Base-by-base conservation (phyloP, 2,797 vertebrate genomes). In the Chelmon rostratus region DNA sequence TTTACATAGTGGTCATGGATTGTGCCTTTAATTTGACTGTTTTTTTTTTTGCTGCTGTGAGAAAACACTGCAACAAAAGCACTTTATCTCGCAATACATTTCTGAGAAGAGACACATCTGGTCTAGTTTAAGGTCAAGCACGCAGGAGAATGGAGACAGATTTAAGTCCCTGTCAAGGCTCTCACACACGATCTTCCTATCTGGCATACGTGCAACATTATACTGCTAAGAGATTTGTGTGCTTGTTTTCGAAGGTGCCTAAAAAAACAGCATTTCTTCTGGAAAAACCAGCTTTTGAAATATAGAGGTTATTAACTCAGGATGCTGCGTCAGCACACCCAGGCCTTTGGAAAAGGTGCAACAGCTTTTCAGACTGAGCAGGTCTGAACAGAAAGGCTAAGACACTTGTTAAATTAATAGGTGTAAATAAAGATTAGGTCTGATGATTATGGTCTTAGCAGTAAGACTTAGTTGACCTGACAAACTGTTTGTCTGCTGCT, bases 201-300 rank as follows among this genome's bases (percentile, higher is more conserved):
- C 47, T 70, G 28, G 35, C 62, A 75, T 62, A 72, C 66, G 47
- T 64, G 15, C 4, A 33, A 58, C 37, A 58, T 78, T 50, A 76
- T n/a, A 38, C 50, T 13, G 28, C 61, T 28, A 19, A 58, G 13
- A 49, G 10, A 40, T 15, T 5, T 28, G 33, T 52, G 44, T 59
- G 47, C 44, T 67, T 56, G 18, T 61, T 63, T 18, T 33, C 37
- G 2, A 47, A 52, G 62, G 68, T 53, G 61, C 62, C 68, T 62
- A 53, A 66, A 47, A 69, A 78, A 77, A 35, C 23, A 57, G 12
- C 52, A 50, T 56, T 70, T 79, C 65, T 62, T 67, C 46, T 61
- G 2, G 33, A 81, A 73, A 79, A 87, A 88, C 63, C 68, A 46
- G 64, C 58, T 82, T 82, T 76, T 68, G 69, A 89, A 82, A 84